phyloP scores from a whole-genome alignment of 37 sponge, comb jelly and placozoan genomes.

The Mnemiopsis leidyi region DNA sequence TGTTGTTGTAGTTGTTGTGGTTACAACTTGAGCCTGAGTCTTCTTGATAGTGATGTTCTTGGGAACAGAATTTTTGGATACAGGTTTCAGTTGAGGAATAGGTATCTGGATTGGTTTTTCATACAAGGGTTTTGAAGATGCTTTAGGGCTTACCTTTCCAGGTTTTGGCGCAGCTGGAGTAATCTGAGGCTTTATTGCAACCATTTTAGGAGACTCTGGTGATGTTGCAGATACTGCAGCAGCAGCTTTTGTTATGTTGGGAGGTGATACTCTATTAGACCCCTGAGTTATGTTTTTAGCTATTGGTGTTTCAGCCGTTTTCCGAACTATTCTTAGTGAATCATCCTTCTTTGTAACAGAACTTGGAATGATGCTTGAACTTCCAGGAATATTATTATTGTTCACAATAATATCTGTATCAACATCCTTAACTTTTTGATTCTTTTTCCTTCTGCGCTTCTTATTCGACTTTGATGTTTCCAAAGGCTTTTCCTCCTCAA shows the following conservation, averaged over 20 bases:
- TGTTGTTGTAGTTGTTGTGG: constrained; percentile 40
- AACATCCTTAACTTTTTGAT: constrained; percentile 1
- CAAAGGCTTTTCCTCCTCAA: neutral
- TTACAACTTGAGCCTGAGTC: constrained; percentile 14
- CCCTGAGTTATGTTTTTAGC: neutral
- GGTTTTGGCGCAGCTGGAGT: neutral
- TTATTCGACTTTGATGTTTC: neutral
- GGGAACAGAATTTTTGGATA: neutral
- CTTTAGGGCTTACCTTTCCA: constrained; percentile 8
- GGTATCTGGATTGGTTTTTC: constrained; percentile 39
- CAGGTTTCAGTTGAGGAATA: constrained; percentile 26
- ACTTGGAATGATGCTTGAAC: neutral
- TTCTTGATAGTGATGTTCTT: constrained; percentile 58
- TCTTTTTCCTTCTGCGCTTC: constrained; percentile 13
- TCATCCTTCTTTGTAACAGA: neutral
- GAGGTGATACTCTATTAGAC: constrained; percentile 26
- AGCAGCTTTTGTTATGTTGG: neutral
- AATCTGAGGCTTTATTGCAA: neutral
- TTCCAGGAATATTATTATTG: constrained; percentile 41
- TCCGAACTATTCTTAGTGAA: neutral
- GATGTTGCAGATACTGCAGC: neutral
- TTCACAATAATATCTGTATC: constrained; percentile 14
- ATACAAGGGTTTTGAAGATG: neutral
- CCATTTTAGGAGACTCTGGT: neutral
- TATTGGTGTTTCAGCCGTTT: neutral